Evolutionary conservation across 2,113 vertebrate species (phyloP).

Genomic region (Anolis carolinensis): DNA sequence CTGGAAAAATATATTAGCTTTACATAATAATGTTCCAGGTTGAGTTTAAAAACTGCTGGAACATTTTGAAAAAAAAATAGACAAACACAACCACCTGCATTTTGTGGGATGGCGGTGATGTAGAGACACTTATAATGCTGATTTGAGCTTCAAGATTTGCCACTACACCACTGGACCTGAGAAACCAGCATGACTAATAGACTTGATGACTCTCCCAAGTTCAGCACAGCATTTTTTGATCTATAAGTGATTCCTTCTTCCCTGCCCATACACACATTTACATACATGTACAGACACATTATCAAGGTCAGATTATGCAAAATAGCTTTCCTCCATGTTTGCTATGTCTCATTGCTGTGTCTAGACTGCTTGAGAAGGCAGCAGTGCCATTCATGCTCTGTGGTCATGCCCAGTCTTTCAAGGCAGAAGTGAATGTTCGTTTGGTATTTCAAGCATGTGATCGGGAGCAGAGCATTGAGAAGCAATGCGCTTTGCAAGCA

Average conservation of each 20-base stretch:
- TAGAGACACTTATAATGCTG: too few species aligned
- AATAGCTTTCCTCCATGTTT: constrained; percentile 7
- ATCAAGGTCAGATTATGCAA: neutral
- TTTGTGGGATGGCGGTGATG: too few species aligned
- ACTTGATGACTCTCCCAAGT: neutral
- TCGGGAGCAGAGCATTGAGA: neutral
- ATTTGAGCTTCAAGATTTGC: too few species aligned
- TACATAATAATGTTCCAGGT: too few species aligned
- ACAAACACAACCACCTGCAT: too few species aligned
- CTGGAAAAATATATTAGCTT: too few species aligned
- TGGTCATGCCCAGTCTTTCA: constrained; percentile 15
- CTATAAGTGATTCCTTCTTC: neutral
- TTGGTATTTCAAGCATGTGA: neutral
- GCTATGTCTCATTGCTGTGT: constrained; percentile 17
- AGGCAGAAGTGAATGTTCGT: neutral
- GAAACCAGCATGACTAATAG: too few species aligned
- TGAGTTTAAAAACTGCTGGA: too few species aligned
- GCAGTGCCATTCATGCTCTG: constrained; percentile 7
- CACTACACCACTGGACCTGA: neutral
- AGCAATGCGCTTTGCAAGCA: constrained; percentile 26
- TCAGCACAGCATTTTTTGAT: neutral
- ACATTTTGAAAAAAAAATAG: too few species aligned
- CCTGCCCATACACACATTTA: neutral
- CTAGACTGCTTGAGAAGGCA: neutral
- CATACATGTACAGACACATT: neutral